Evolutionary conservation across 2,888 invertebrate species (phyloP), one percentile per base, ranked within the genome.

Genomic region (Tiliacea aurago): DNA sequence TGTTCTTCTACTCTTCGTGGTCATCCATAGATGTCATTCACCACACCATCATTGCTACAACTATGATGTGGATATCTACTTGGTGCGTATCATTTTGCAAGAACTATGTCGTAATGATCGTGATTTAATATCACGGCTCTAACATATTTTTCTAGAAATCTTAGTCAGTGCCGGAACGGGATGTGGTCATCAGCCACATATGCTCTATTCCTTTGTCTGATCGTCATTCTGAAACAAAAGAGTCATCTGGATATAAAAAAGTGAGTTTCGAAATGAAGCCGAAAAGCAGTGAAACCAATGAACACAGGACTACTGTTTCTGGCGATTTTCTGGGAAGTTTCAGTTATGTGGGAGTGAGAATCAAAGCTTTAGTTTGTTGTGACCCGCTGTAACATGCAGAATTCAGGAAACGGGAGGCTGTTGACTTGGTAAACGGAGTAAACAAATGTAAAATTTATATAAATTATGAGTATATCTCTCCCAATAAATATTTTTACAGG

Each of bases 221-320:
- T 70, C 9, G 61, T 77, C 47, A 85, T 79, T 3, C 87, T 86
- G 84, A 51, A 84, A 80, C 18, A 59, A 49, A n/a, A 55, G 6
- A 68, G 0, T 41, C 15, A 51, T 71, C 0, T 65, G 1, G 9
- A 20, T 63, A 11, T 28, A 64, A 15, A 37, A n/a, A 37, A 0
- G 18, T 18, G 9, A 28, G 4, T 55, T 55, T 18, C 0, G 4
- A 28, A 55, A 28, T 18, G 18, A 3, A 10, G 2, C 9, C 13
- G 15, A 18, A 9, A 13, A 47, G 4, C 0, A 4, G 3, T 55
- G 33, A 20, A 9, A 13, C 28, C 20, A 47, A 63, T 20, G 2
- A 45, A 11, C 1, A 15, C 20, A 13, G 62, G 13, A 13, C 20
- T 4, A 43, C 1, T 4, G 45, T 7, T 15, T 15, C 63, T 20